These are phyloP conservation scores for Argya squamiceps DNA, from an alignment of 2,797 vertebrate species.

Conservation along the genomic window DNA sequence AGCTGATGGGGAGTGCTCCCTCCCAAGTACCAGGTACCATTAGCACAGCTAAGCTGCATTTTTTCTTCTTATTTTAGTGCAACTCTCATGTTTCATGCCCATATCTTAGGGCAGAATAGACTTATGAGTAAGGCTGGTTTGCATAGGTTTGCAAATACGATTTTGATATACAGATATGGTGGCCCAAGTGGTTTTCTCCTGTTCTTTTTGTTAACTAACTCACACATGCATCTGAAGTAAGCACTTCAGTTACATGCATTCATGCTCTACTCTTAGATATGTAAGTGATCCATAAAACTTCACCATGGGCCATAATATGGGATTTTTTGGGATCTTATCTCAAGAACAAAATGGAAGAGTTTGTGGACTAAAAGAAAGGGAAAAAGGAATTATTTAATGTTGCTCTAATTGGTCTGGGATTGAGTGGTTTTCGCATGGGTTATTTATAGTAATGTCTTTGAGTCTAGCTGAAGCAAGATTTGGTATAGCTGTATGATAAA, in stretches of 20 bases:
- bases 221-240: fast-evolving
- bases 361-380: neutral
- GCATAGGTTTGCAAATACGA: neutral
- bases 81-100: neutral
- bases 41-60: neutral
- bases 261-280: neutral
- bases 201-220: neutral
- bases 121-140: neutral
- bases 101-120: neutral
- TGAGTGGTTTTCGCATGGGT: neutral
- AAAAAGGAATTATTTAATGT: neutral
- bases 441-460: neutral
- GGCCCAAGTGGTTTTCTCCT: neutral
- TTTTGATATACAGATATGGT: neutral
- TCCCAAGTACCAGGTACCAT: neutral
- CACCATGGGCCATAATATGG: fast-evolving
- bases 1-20: neutral
- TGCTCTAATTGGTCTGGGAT: neutral
- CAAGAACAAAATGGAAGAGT: neutral
- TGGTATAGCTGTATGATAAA: neutral
- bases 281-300: neutral
- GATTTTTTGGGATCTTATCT: neutral
- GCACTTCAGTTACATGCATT: neutral
- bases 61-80: neutral
- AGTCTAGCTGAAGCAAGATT: neutral